Percentiles rank a stretch among this genome's conserved stretches.
phyloP scores from a whole-genome alignment of 2,888 invertebrate species.

The Clusia tigrina region DNA sequence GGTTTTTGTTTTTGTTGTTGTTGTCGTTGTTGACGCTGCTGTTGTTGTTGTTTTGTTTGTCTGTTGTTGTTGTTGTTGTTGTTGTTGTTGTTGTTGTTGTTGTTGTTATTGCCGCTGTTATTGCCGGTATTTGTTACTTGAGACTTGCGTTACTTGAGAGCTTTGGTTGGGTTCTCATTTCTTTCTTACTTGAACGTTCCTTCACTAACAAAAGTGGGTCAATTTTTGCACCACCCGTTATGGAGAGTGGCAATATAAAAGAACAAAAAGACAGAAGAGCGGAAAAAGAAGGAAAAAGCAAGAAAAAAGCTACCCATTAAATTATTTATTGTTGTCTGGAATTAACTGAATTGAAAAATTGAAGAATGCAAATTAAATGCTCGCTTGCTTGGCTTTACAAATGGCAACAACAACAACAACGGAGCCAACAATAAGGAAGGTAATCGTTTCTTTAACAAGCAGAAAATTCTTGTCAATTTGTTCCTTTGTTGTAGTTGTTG shows the following conservation, averaged over 20 bases:
- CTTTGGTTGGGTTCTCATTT: not conserved
- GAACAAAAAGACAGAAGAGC: not conserved
- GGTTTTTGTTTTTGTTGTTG: not conserved
- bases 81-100: not conserved
- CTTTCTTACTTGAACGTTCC: not conserved
- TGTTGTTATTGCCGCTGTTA: not conserved
- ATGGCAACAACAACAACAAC: not conserved
- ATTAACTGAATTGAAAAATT: slow-evolving; percentile 6
- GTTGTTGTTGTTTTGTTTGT: not conserved
- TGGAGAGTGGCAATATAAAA: not conserved
- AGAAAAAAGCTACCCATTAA: too few species aligned
- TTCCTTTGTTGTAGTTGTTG: not conserved
- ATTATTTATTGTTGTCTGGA: not conserved
- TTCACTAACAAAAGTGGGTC: slow-evolving; percentile 4
- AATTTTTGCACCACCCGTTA: too few species aligned
- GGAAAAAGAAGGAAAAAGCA: not conserved
- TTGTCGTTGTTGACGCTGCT: not conserved
- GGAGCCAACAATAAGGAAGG: not conserved
- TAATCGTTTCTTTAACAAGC: not conserved
- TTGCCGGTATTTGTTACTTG: not conserved
- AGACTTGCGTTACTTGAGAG: not conserved
- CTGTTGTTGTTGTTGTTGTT: not conserved
- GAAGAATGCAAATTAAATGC: slow-evolving; percentile 7
- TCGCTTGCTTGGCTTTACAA: not conserved
- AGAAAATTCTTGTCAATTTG: not conserved